Conservation (phyloP, 2,797 vertebrate species). For the Clarias pachynema region DNA sequence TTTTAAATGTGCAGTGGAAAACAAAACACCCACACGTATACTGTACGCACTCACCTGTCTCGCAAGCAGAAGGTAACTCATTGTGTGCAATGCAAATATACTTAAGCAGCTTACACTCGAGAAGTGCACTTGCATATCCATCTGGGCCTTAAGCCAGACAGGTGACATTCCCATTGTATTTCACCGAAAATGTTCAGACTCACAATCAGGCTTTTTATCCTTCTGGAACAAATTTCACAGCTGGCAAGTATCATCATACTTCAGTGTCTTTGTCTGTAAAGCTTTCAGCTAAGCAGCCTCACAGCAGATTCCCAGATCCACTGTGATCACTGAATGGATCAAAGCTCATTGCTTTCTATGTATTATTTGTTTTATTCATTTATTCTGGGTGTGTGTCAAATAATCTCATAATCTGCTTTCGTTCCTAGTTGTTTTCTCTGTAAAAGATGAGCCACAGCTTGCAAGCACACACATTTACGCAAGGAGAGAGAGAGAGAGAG, state of each 20-base stretch:
- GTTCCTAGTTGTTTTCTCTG: slow-evolving; percentile 64
- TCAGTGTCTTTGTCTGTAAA: slow-evolving; percentile 25
- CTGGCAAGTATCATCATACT: slow-evolving; percentile 19
- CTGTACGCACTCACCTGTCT: neutral
- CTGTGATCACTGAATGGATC: slow-evolving; percentile 53
- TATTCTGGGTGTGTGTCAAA: slow-evolving; percentile 54
- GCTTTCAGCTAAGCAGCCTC: slow-evolving; percentile 17
- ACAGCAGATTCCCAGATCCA: slow-evolving; percentile 7
- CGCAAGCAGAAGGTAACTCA: neutral
- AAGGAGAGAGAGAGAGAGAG: neutral
- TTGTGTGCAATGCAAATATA: slow-evolving; percentile 1
- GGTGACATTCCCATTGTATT: slow-evolving; percentile 26
- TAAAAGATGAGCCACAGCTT: slow-evolving; percentile 44
- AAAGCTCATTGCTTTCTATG: slow-evolving; percentile 40
- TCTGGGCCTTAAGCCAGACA: slow-evolving; percentile 15
- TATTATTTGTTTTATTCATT: slow-evolving; percentile 44
- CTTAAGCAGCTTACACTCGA: slow-evolving; percentile 4
- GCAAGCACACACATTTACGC: slow-evolving; percentile 24
- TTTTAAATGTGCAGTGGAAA: neutral
- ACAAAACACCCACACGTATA: neutral
- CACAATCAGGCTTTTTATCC: slow-evolving; percentile 18
- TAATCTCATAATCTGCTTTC: slow-evolving; percentile 78
- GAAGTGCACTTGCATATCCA: slow-evolving; percentile 16
- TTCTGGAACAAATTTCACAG: slow-evolving; percentile 22
- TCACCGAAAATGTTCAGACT: neutral